Base-by-base conservation (phyloP, 2,888 invertebrate species). In the Phengaris alcon region DNA sequence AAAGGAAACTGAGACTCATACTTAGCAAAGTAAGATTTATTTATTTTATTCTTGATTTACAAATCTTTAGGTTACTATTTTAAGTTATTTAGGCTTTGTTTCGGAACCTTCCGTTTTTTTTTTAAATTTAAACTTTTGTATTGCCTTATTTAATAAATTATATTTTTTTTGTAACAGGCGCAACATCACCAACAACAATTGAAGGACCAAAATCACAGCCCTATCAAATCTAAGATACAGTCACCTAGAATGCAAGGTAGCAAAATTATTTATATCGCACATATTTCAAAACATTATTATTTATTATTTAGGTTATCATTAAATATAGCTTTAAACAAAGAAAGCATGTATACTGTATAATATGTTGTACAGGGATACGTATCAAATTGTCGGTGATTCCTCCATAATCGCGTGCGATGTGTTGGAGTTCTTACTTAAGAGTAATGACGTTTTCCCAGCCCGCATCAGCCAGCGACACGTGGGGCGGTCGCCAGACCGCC, bases 181-280 rank as follows among this genome's bases (percentile, higher is more conserved):
- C 97, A 97, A 83, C 97, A 97, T 84, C 98, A 98, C 86, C 98
- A 98, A 84, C 96, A 97, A 78, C 97, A 97, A 83, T 85, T 97
- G 73, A 95, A 96, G 83, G 97, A 96, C 79, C 96, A 97, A 84
- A 95, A 94, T 55, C 90, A 91, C 80, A 92, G 90, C 79, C 90
- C 94, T 0, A 82, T 89, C 76, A 90, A 89, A 77, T 82, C 90
- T 0, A 89, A 91, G 82, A 75, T 93, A 75, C 94, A 94, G 75
- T 94, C 93, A 0, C 94, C 94, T 0, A 85, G 93, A 77, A 91
- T 93, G 90, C 93, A 93, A 81, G 90, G 93, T 94, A 80, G 87
- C 88, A 85, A 68, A 55, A 55, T 48, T 51, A 9, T 35, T 22
- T 35, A 35, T 35, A 35, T 35, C 2, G 35, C 35, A 35, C 35